Evolutionary conservation across 1,140 invertebrate species (phyloP), one percentile per base, ranked within the genome.

Genomic region (Tetramorium parvispinum): DNA sequence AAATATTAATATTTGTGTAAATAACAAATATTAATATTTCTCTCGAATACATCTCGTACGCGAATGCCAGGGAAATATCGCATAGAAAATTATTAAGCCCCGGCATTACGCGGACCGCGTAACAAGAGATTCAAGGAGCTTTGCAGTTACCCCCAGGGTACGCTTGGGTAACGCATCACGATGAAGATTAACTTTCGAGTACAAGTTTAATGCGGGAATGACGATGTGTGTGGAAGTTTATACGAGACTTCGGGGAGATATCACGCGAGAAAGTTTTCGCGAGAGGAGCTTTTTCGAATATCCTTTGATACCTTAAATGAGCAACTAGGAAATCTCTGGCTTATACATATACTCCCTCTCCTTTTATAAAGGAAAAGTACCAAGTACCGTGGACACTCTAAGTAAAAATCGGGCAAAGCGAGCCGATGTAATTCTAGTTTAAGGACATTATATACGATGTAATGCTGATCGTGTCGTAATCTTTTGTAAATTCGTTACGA

Each of bases 391-490:
- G 27, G 8, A 18, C 6, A 32, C 5, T 24, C 7, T 8, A 51
- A n/a, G 49, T 27, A 61, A n/a, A 0, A 32, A 5, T 43, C 73
- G 11, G 24, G 3, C 13, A 16, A 4, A 32, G 2, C 8, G 57
- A 24, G 2, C 10, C 73, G 53, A 24, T 32, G 51, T 68, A 68
- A 79, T 79, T 46, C 46, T 66, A 18, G n/a, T 66, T 51, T 66
- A 66, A 65, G 46, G 59, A 51, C 43, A 49, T 65, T 65, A 49
- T 16, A 16, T 46, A 59, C 37, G 24, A 16, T 6, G 11, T 61
- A 61, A 78, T n/a, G 76, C 43, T 37, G 5, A 8, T 53, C 40
- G 53, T 37, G 61, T 75, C n/a, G 37, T 21, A 61, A 77, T 53
- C 7, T 27, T 81, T 53, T 16, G n/a, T 81, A 43, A 81, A 81